phyloP scores from a whole-genome alignment of 2,888 invertebrate genomes.

The Chrysopilus asiliformis region DNA sequence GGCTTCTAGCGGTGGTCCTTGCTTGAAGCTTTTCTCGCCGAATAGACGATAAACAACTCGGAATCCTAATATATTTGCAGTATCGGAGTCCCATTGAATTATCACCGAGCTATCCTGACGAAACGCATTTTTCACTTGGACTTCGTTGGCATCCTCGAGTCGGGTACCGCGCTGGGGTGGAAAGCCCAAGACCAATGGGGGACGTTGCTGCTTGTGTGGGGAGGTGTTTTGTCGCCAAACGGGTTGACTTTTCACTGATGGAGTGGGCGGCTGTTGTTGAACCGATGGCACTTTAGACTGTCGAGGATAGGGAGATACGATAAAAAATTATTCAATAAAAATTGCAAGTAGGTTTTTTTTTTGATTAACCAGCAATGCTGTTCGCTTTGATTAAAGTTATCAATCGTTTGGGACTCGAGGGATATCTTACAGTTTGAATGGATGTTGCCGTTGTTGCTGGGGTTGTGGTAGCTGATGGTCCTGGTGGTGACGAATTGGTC shows the following conservation, averaged over 20 bases:
- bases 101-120: constrained; percentile 72
- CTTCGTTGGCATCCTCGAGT: constrained; percentile 56
- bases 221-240: constrained; percentile 26
- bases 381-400: background rate
- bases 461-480: constrained; percentile 21
- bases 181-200: constrained; percentile 58
- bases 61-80: constrained; percentile 76
- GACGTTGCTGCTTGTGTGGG: constrained; percentile 42
- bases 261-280: constrained; percentile 3
- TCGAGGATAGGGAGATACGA: too few species aligned
- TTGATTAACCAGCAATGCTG: too few species aligned
- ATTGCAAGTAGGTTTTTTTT: too few species aligned
- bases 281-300: background rate
- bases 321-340: too few species aligned
- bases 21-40: constrained; percentile 80
- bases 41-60: constrained; percentile 79
- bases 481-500: constrained; percentile 8
- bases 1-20: constrained; percentile 77
- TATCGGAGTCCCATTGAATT: constrained; percentile 84
- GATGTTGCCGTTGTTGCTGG: constrained; percentile 20
- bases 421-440: constrained; percentile 10
- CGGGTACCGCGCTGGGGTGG: constrained; percentile 51
- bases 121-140: constrained; percentile 73
- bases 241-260: constrained; percentile 35
- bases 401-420: constrained; percentile 4